phyloP scores from a whole-genome alignment of 2,797 vertebrate genomes.

The Micromesistius poutassou region DNA sequence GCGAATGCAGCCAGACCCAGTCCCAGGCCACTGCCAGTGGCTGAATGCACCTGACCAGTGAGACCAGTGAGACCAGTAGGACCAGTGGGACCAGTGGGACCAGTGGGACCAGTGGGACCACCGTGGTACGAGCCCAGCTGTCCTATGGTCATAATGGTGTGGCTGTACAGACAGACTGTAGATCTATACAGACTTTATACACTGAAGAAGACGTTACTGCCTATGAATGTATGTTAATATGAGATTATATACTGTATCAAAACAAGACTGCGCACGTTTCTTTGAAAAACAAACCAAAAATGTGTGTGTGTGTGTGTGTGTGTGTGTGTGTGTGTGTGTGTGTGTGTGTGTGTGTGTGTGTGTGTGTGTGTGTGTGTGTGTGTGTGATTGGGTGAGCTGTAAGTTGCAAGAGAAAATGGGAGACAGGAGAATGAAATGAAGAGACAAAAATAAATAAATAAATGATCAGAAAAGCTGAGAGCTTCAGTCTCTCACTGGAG shows the following conservation, averaged over 20 bases:
- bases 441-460: slow-evolving; percentile 26
- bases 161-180: slow-evolving; percentile 71
- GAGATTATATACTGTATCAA: slow-evolving; percentile 78
- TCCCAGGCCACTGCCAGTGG: slow-evolving; percentile 63
- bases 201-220: slow-evolving; percentile 81
- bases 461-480: slow-evolving; percentile 25
- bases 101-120: no score
- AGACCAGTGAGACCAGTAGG: no score
- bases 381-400: neutral
- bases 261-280: slow-evolving; percentile 54
- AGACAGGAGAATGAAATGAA: neutral
- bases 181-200: slow-evolving; percentile 77
- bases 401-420: neutral
- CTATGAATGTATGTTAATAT: slow-evolving; percentile 79
- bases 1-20: slow-evolving; percentile 24
- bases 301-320: slow-evolving; percentile 17
- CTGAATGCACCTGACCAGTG: slow-evolving; percentile 59
- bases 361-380: slow-evolving; percentile 20
- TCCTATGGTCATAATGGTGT: slow-evolving; percentile 68
- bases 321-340: slow-evolving; percentile 14
- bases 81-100: no score
- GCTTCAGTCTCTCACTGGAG: no score
- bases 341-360: slow-evolving; percentile 8
- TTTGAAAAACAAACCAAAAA: slow-evolving; percentile 25
- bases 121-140: slow-evolving; percentile 64